Base-by-base conservation (phyloP, 2,113 vertebrate genomes). In the Pitta sordida region DNA sequence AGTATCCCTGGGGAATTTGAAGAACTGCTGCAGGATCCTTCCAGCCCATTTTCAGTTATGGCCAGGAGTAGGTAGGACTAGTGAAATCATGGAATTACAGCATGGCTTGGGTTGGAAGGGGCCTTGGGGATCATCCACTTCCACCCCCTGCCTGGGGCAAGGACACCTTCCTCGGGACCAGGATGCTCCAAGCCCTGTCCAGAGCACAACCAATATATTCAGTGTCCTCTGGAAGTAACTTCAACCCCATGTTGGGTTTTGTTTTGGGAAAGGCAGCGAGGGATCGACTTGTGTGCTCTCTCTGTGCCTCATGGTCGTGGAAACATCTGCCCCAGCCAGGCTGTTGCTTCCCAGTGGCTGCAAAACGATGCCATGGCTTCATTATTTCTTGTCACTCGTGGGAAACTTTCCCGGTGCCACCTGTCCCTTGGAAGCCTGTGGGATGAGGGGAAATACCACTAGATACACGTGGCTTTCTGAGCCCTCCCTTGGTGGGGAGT, bases 1-100 rank as follows among this genome's bases (percentile, higher is more conserved):
- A 55, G 26, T 24, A 30, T 4, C 21, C 14, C 18, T 11, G 12
- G 30, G 62, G 18, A 64, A 46, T 59, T 0, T 0, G 30, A 59
- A 46, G 43, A 76, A 22, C 8, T 79, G 21, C 34, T 62, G 1
- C 10, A 21, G 63, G 49, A 75, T 51, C 24, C 10, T 65, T 78
- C 32, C 39, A 64, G 62, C 36, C 26, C 52, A 17, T 41, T 34
- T 43, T 39, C 8, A 32, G 8, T 4, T 41, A 19, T 32, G 23
- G 23, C 26, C 46, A 24, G 77, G 30, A 77, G 23, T 55, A 39
- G 34, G 26, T 77, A 41, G 18, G 65, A 48, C 14, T 8, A 15
- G 37, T 1, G 0, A 29, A 32, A n/a, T 51, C 19, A 44, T 11
- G 22, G 27, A 59, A 52, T n/a, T 19, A 2, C 24, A 27, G 23